Evolutionary conservation across 2,888 invertebrate genomes (phyloP).

Genomic region (Tryphoninae sp.): DNA sequence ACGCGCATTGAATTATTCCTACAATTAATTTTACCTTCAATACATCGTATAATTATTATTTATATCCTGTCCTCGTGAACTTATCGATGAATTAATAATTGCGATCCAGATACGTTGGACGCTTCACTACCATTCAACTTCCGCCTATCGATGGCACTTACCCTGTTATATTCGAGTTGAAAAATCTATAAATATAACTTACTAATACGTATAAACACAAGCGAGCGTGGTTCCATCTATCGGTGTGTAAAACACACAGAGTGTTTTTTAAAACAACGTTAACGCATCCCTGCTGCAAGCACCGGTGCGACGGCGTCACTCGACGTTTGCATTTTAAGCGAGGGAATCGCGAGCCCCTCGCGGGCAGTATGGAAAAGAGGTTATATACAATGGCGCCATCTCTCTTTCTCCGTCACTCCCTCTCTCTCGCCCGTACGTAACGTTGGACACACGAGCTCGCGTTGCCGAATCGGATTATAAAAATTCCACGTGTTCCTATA

Average conservation of each 20-base stretch:
- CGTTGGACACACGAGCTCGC: slow-evolving; percentile 63
- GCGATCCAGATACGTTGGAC: too few relatives aligned
- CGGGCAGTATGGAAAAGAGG: slow-evolving; percentile 41
- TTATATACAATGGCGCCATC: slow-evolving; percentile 26
- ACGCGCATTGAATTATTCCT: too few relatives aligned
- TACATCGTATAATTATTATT: too few relatives aligned
- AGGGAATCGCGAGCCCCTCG: slow-evolving; percentile 62
- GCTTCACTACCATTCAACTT: too few relatives aligned
- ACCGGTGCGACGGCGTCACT: slow-evolving; percentile 66
- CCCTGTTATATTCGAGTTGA: too few relatives aligned
- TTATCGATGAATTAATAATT: too few relatives aligned
- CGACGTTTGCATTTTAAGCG: slow-evolving; percentile 76
- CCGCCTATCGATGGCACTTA: too few relatives aligned
- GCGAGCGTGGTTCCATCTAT: neutral
- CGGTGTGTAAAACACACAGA: slow-evolving; percentile 26
- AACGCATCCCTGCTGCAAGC: slow-evolving; percentile 32
- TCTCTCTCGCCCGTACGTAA: neutral
- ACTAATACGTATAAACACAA: too few relatives aligned
- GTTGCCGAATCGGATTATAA: slow-evolving; percentile 74
- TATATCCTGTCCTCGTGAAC: too few relatives aligned
- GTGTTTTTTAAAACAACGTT: slow-evolving; percentile 52
- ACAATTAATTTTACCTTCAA: too few relatives aligned
- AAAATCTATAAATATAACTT: too few relatives aligned
- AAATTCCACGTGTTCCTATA: slow-evolving; percentile 68
- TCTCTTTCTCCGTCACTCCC: neutral